These are phyloP conservation scores for Muraenolepis orangiensis DNA, from an alignment of 2,797 vertebrate genomes.

Conservation along the genomic window DNA sequence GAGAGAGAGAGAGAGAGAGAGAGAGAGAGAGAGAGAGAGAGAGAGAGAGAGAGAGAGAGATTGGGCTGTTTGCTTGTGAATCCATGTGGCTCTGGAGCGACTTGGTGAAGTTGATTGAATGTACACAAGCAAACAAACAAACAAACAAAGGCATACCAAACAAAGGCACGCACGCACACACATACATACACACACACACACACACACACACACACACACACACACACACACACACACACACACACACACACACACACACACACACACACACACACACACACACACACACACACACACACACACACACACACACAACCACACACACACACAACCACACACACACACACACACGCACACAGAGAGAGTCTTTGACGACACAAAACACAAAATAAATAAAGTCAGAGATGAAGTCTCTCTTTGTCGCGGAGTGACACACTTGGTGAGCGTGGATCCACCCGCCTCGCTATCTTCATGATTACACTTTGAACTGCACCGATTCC, in stretches of 20 bases:
- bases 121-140: not conserved
- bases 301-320: not conserved
- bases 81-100: not conserved
- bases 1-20: no score
- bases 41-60: no score
- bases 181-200: not conserved
- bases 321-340: not conserved
- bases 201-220: not conserved
- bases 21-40: no score
- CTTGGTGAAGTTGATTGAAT: conserved; percentile 1
- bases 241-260: not conserved
- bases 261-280: not conserved
- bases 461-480: conserved; percentile 22
- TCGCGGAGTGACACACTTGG: not conserved
- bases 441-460: not conserved
- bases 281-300: no score
- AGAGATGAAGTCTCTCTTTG: not conserved
- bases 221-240: not conserved
- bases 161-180: no score
- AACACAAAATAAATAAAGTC: not conserved
- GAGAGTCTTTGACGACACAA: not conserved
- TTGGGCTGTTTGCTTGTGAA: not conserved
- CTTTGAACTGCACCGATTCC: conserved; percentile 13
- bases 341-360: not conserved
- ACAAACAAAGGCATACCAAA: no score